phyloP scores from a whole-genome alignment of 2,797 vertebrate genomes.

The Anas capensis region DNA sequence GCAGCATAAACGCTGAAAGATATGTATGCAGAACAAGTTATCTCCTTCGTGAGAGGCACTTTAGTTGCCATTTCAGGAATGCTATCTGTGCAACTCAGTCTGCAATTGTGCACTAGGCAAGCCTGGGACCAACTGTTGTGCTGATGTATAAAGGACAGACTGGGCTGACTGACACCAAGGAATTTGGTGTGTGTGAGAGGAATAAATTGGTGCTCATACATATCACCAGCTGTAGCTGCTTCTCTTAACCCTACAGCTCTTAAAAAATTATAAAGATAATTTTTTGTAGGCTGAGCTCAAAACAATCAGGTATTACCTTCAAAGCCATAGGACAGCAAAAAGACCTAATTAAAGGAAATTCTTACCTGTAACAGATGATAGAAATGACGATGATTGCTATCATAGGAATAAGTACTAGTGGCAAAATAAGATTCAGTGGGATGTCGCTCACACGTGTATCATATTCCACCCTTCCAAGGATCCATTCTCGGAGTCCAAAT shows the following conservation, averaged over 20 bases:
- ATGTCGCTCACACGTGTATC: conserved; percentile 82
- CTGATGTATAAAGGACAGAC: not conserved
- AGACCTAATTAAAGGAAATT: not conserved
- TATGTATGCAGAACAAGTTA: not conserved
- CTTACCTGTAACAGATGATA: conserved; percentile 94
- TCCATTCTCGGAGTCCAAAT: conserved; percentile 90
- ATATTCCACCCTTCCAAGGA: conserved; percentile 90
- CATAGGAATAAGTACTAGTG: conserved; percentile 92
- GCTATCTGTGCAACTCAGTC: not conserved
- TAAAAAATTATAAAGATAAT: not conserved
- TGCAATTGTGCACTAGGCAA: not conserved
- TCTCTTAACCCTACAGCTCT: conserved; percentile 1
- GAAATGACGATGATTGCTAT: conserved; percentile 87
- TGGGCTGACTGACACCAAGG: conserved; percentile 35
- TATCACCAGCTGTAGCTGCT: not conserved
- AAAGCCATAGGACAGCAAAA: conserved; percentile 37
- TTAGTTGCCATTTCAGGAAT: conserved; percentile 21
- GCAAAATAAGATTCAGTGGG: conserved; percentile 91
- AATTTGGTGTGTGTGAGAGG: not conserved
- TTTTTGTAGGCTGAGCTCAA: not conserved
- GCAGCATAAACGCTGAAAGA: not conserved
- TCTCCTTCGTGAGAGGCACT: not conserved
- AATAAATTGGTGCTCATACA: conserved; percentile 32
- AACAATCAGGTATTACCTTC: not conserved
- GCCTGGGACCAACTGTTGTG: conserved; percentile 1